Evolutionary conservation across 2,113 vertebrate species (phyloP).

Genomic region (Actenoides hombroni): DNA sequence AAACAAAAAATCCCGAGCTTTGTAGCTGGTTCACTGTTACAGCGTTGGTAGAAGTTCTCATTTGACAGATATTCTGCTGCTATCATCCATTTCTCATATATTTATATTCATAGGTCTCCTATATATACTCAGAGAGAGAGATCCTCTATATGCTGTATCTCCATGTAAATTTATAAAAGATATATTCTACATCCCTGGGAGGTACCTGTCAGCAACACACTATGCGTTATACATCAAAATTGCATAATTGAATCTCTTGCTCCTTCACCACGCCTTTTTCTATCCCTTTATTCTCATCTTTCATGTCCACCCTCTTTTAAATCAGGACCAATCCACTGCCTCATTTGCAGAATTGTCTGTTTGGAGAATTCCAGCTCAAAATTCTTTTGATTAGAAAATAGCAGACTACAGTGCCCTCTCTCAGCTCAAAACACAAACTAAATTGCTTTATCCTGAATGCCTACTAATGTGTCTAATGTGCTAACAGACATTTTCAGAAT

Average conservation of each 20-base stretch:
- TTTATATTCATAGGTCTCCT: neutral
- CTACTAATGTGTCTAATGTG: neutral
- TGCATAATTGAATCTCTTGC: neutral
- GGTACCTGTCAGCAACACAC: neutral
- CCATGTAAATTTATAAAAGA: neutral
- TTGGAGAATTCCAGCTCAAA: neutral
- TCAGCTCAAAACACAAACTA: neutral
- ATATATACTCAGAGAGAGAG: accelerated
- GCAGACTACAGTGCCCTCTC: neutral
- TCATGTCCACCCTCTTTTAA: neutral
- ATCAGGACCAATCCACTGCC: neutral
- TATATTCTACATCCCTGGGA: neutral
- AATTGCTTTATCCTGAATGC: neutral
- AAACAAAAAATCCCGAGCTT: neutral
- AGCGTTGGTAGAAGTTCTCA: neutral
- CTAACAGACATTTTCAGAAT: neutral
- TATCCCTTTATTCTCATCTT: neutral
- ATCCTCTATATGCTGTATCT: neutral
- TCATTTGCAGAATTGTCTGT: neutral
- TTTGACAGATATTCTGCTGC: neutral
- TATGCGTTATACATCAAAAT: neutral
- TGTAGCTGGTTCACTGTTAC: neutral
- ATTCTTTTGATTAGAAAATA: neutral
- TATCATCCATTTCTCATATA: neutral
- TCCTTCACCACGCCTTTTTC: neutral